phyloP scores from a whole-genome alignment of 2,888 invertebrate species.

The Lypha dubia region DNA sequence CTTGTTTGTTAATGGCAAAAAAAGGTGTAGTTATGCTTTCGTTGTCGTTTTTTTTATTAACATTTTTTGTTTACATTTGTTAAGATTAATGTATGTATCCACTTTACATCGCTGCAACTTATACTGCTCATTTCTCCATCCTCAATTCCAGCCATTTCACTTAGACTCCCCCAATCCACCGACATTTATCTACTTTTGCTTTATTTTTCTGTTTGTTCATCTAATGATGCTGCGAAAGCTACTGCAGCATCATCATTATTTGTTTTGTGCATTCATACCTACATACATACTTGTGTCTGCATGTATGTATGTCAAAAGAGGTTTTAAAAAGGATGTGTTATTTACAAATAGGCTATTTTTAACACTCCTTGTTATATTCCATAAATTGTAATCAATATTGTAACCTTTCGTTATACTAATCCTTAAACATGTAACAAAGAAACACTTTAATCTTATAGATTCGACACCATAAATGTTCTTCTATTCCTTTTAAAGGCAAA shows the following conservation, averaged over 20 bases:
- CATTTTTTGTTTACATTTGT: slow-evolving; percentile 41
- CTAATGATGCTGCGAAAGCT: slow-evolving; percentile 55
- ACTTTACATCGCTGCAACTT: slow-evolving; percentile 26
- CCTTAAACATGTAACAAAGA: too few relatives aligned
- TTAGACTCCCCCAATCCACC: slow-evolving; percentile 37
- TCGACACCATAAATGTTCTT: too few relatives aligned
- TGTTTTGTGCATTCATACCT: neutral
- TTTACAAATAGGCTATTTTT: neutral
- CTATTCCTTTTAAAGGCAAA: too few relatives aligned
- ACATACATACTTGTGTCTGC: neutral
- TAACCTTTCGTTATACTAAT: too few relatives aligned
- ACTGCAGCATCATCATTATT: slow-evolving; percentile 46
- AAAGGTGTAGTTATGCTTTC: slow-evolving; percentile 58
- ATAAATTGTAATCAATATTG: too few relatives aligned
- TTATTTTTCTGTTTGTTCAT: slow-evolving; percentile 52
- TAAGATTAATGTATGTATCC: slow-evolving; percentile 27
- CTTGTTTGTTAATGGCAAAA: slow-evolving; percentile 49
- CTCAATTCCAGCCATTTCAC: slow-evolving; percentile 28
- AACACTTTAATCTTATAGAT: too few relatives aligned
- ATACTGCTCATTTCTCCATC: slow-evolving; percentile 11
- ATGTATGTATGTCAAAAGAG: neutral
- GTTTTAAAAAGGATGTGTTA: neutral
- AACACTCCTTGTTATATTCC: too few relatives aligned
- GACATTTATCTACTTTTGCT: slow-evolving; percentile 6
- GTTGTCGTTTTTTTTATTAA: slow-evolving; percentile 21